Evolutionary conservation across 2,113 vertebrate genomes (phyloP).

Genomic region (Microtus montanus): DNA sequence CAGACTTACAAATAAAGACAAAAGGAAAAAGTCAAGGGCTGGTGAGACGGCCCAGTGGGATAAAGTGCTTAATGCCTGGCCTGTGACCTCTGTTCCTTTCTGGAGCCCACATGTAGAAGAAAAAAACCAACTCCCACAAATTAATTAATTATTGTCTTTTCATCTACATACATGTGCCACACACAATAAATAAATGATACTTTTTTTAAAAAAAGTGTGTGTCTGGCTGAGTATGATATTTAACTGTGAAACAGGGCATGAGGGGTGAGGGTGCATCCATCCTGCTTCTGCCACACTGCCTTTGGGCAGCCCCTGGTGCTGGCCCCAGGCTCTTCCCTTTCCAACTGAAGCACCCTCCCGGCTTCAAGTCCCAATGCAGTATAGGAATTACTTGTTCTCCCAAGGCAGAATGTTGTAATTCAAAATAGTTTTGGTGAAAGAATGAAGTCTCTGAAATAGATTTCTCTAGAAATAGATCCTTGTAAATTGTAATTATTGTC

Average conservation of each 20-base stretch:
- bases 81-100: neutral
- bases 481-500: slow-evolving; percentile 51
- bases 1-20: neutral
- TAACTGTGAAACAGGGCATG: neutral
- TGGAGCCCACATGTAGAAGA: neutral
- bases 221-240: neutral
- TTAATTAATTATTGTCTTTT: neutral
- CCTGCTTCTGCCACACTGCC: neutral
- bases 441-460: neutral
- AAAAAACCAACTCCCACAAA: neutral
- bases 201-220: neutral
- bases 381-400: neutral
- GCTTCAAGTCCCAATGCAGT: neutral
- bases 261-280: neutral
- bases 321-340: neutral
- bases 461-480: slow-evolving; percentile 57
- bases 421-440: slow-evolving; percentile 28
- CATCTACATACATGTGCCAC: neutral
- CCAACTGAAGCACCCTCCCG: neutral
- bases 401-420: slow-evolving; percentile 10
- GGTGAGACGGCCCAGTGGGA: neutral
- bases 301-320: neutral
- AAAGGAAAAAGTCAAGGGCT: neutral
- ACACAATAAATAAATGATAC: neutral
- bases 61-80: neutral